A percentile compares a stretch with the other conserved stretches of the same genome.
These are phyloP conservation scores for Nycteola revayana DNA, from an alignment of 2,888 invertebrate species.

Conservation along the genomic window DNA sequence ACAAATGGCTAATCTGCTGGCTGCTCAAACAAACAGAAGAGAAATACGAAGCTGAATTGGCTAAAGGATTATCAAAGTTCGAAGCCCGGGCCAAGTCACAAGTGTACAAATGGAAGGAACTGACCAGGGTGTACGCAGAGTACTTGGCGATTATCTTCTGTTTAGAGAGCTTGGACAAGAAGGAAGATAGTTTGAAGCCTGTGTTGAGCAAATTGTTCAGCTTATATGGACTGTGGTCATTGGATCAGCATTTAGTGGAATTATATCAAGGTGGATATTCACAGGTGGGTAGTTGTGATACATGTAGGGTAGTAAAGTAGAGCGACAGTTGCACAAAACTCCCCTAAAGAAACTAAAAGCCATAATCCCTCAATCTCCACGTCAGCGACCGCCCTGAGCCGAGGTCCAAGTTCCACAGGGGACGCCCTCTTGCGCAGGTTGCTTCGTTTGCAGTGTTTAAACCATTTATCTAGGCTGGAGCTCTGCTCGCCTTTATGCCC, in stretches of 20 bases:
- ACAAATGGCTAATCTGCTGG: conserved; percentile 93
- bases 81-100: conserved; percentile 90
- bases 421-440: too few relatives aligned
- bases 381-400: too few relatives aligned
- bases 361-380: too few relatives aligned
- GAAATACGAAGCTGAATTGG: conserved; percentile 80
- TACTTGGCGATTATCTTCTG: conserved; percentile 82
- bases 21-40: conserved; percentile 86
- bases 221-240: conserved; percentile 65
- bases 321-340: too few relatives aligned
- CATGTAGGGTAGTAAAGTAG: too few relatives aligned
- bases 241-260: conserved; percentile 87
- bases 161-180: conserved; percentile 65
- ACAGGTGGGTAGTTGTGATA: too few relatives aligned
- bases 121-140: conserved; percentile 91
- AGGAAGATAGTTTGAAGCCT: conserved; percentile 56
- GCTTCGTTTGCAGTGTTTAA: too few relatives aligned
- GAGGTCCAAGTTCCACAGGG: too few relatives aligned
- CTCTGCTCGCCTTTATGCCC: too few relatives aligned
- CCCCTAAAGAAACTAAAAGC: too few relatives aligned
- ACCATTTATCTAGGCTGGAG: too few relatives aligned
- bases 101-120: conserved; percentile 88
- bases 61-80: conserved; percentile 85
- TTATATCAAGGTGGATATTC: conserved; percentile 86
- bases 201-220: conserved; percentile 74